Conservation (phyloP, 2,888 invertebrate genomes). For the Adineta ricciae region DNA sequence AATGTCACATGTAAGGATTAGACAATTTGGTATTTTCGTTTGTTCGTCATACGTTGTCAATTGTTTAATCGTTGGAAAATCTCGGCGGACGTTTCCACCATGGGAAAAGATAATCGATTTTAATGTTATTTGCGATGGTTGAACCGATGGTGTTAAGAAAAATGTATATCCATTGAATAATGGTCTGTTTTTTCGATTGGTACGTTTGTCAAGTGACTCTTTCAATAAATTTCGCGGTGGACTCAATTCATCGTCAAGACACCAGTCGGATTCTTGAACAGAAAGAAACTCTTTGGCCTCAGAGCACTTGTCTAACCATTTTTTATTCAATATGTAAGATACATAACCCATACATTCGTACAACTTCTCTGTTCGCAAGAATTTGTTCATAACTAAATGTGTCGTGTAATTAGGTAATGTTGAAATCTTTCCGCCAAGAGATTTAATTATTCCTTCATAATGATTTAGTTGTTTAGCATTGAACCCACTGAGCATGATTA, state of each 20-base stretch:
- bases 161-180: constrained; percentile 17
- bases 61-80: constrained; percentile 15
- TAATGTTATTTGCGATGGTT: constrained; percentile 1
- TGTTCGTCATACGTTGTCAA: neutral
- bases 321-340: constrained; percentile 11
- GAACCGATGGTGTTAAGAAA: constrained; percentile 1
- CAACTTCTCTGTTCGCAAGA: constrained; percentile 14
- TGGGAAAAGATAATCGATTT: neutral
- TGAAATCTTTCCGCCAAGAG: neutral
- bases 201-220: neutral
- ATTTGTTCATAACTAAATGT: constrained; percentile 22
- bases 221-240: neutral
- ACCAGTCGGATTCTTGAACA: neutral
- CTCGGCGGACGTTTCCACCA: neutral
- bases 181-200: neutral
- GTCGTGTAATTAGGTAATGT: constrained; percentile 11
- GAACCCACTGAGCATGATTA: constrained; percentile 10
- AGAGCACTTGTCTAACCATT: constrained; percentile 18
- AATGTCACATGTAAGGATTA: constrained; percentile 18
- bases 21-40: neutral
- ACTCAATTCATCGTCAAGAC: neutral
- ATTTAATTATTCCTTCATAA: constrained; percentile 3
- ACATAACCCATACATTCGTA: constrained; percentile 17
- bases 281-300: neutral
- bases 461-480: neutral